Conservation (phyloP, 2,113 vertebrate genomes). For the Cyanoderma ruficeps region DNA sequence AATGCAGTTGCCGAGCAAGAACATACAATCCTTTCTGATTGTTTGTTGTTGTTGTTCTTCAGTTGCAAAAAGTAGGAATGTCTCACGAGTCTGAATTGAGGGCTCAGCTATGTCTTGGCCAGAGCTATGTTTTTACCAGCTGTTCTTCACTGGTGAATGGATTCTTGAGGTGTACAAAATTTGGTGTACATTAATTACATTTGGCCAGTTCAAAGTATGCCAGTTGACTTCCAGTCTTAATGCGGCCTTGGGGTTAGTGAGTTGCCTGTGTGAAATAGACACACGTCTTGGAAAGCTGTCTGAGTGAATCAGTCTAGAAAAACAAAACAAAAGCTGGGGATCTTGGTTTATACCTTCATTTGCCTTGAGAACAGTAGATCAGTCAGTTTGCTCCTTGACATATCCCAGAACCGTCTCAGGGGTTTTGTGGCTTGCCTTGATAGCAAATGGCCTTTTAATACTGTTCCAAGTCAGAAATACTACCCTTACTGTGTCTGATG, state of each 20-base stretch:
- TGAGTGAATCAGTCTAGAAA: not conserved
- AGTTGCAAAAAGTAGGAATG: not conserved
- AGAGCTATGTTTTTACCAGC: not conserved
- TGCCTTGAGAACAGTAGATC: not conserved
- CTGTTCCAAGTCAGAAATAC: not conserved
- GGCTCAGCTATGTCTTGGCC: not conserved
- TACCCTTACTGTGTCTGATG: not conserved
- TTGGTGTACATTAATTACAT: not conserved
- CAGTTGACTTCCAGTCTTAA: not conserved
- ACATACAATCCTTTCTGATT: not conserved
- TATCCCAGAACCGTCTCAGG: not conserved
- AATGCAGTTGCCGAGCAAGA: not conserved
- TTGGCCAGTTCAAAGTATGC: not conserved
- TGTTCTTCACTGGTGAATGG: not conserved
- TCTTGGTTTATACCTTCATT: not conserved
- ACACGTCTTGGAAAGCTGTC: not conserved
- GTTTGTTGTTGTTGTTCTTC: not conserved
- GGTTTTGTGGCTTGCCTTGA: not conserved
- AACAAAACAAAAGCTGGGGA: not conserved
- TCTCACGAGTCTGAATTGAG: fast-evolving
- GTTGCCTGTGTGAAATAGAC: not conserved
- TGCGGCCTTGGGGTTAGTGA: not conserved
- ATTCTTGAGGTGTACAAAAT: not conserved
- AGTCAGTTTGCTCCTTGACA: not conserved
- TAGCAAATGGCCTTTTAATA: not conserved